Conservation (phyloP, 2,888 invertebrate genomes). For the Eustalomyia histrio region DNA sequence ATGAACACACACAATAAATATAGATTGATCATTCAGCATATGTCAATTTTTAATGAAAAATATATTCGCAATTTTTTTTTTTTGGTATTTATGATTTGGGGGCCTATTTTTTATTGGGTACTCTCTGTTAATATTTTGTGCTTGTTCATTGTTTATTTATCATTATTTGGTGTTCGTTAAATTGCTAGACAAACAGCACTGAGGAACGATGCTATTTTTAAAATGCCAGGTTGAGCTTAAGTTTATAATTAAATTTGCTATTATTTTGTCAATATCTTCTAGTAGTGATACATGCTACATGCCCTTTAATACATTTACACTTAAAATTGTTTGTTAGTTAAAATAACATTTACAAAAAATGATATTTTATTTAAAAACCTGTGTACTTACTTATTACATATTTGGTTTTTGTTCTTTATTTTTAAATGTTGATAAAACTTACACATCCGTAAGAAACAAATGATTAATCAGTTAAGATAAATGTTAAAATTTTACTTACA, state of each 20-base stretch:
- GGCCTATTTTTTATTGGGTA: not conserved
- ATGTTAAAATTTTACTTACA: too few species aligned
- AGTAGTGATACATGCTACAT: not conserved
- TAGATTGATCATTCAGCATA: conserved; percentile 31
- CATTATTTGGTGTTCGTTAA: conserved; percentile 17
- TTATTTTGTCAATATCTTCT: conserved; percentile 9
- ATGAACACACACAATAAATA: not conserved
- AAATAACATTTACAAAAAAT: too few species aligned
- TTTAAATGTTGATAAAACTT: too few species aligned
- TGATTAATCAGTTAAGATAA: too few species aligned
- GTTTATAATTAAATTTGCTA: conserved; percentile 36
- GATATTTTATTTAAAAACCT: too few species aligned
- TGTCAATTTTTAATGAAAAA: conserved; percentile 23
- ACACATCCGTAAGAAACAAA: too few species aligned
- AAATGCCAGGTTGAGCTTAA: conserved; percentile 9
- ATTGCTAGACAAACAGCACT: conserved; percentile 25
- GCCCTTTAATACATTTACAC: conserved; percentile 8
- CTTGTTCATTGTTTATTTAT: not conserved
- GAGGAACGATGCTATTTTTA: not conserved
- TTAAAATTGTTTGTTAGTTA: too few species aligned
- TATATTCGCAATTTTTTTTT: conserved; percentile 8
- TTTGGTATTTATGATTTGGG: conserved; percentile 16
- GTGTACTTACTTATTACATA: too few species aligned
- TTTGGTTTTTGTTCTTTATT: too few species aligned
- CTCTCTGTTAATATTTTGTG: conserved; percentile 12